phyloP scores from a whole-genome alignment of 1,140 invertebrate species.

The Pantala flavescens region DNA sequence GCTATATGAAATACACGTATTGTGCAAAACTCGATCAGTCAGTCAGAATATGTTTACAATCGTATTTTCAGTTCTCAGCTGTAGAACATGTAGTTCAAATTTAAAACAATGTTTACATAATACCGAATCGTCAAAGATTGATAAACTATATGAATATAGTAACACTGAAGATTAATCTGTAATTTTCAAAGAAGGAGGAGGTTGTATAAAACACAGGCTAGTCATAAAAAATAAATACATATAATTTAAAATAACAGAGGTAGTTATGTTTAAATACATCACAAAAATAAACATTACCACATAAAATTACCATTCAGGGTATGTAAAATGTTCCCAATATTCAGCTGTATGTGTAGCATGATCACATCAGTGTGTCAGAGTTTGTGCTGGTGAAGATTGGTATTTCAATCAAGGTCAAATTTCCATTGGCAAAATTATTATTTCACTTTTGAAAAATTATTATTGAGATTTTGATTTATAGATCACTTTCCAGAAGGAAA shows the following conservation, averaged over 20 bases:
- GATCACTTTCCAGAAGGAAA: neutral
- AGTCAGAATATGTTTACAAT: no score
- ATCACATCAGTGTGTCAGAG: neutral
- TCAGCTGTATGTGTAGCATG: no score
- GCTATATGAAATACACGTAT: no score
- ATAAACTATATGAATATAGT: no score
- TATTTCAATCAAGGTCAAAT: neutral
- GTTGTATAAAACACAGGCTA: neutral
- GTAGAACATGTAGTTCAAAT: no score
- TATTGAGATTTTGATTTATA: neutral
- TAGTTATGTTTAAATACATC: neutral
- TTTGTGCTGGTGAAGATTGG: neutral
- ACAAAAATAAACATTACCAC: neutral
- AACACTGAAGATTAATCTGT: no score
- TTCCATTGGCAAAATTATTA: neutral
- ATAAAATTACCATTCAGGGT: neutral
- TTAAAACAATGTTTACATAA: no score
- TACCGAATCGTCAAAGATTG: no score
- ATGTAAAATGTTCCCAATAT: neutral
- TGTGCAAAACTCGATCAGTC: no score
- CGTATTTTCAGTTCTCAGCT: no score
- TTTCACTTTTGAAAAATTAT: neutral
- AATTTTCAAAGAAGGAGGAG: neutral
- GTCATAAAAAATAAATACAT: neutral
- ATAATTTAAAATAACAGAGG: neutral